Conservation (phyloP, 2,888 invertebrate species). For the Xestoiulus laeticollis region DNA sequence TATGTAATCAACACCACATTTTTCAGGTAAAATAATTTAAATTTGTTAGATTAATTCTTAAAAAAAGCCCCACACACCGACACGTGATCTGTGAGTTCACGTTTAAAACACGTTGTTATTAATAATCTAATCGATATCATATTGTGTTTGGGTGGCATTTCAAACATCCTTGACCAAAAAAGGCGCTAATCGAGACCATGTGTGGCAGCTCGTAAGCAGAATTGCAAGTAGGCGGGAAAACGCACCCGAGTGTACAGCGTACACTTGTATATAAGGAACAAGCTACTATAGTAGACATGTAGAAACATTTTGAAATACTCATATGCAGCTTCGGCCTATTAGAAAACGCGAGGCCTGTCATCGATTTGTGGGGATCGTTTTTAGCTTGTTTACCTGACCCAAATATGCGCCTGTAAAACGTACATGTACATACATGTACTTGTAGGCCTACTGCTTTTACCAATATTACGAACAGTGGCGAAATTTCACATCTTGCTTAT, state of each 20-base stretch:
- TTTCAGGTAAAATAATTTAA: too few relatives aligned
- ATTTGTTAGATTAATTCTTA: too few relatives aligned
- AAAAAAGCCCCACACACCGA: too few relatives aligned
- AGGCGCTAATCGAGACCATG: neutral
- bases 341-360: neutral
- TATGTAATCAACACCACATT: too few relatives aligned
- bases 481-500: neutral
- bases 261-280: too few relatives aligned
- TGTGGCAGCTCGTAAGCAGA: neutral
- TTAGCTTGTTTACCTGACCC: neutral
- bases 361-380: neutral
- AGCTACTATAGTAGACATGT: too few relatives aligned
- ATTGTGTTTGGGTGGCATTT: neutral
- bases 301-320: neutral
- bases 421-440: too few relatives aligned
- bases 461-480: neutral
- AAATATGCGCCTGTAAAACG: neutral
- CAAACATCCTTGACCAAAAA: slow-evolving; percentile 1
- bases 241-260: too few relatives aligned
- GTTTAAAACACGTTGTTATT: neutral
- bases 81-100: neutral
- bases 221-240: neutral
- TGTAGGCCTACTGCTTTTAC: too few relatives aligned
- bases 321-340: neutral
- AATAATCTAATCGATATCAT: neutral